Conservation (phyloP, 1,140 invertebrate genomes). For the Drosophila pruinosa region DNA sequence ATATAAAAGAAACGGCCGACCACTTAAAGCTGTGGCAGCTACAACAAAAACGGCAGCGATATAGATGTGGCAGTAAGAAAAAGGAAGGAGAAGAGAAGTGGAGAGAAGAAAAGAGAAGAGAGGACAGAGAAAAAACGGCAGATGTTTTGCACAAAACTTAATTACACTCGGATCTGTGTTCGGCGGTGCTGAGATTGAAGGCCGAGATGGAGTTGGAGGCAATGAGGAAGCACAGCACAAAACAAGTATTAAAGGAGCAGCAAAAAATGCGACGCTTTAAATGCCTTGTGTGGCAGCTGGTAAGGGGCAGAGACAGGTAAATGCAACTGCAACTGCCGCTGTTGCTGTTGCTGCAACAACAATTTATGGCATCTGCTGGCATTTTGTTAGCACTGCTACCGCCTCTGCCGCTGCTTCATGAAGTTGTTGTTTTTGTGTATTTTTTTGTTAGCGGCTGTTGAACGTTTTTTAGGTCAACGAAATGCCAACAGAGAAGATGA, state of each 20-base stretch:
- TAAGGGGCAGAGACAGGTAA: constrained; percentile 49
- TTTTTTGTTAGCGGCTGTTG: constrained; percentile 60
- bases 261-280: constrained; percentile 47
- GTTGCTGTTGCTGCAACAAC: constrained; percentile 50
- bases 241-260: background rate
- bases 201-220: constrained; percentile 43
- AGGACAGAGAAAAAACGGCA: constrained; percentile 42
- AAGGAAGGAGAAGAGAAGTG: background rate
- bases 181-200: constrained; percentile 67
- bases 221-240: background rate
- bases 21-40: constrained; percentile 37
- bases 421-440: constrained; percentile 33
- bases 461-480: constrained; percentile 80
- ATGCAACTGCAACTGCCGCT: constrained; percentile 56
- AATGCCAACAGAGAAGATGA: constrained; percentile 70
- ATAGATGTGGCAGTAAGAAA: constrained; percentile 12
- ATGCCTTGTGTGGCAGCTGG: constrained; percentile 51
- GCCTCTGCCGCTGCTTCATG: background rate
- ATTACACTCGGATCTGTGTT: constrained; percentile 56
- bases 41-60: background rate
- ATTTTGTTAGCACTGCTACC: constrained; percentile 40
- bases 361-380: constrained; percentile 65
- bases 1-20: constrained; percentile 16
- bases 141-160: constrained; percentile 75
- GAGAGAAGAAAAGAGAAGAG: constrained; percentile 8